Percentiles rank a stretch among this genome's conserved stretches.
These are phyloP conservation scores for Chamaetylas fuelleborni DNA, from an alignment of 2,113 vertebrate species.

Conservation along the genomic window DNA sequence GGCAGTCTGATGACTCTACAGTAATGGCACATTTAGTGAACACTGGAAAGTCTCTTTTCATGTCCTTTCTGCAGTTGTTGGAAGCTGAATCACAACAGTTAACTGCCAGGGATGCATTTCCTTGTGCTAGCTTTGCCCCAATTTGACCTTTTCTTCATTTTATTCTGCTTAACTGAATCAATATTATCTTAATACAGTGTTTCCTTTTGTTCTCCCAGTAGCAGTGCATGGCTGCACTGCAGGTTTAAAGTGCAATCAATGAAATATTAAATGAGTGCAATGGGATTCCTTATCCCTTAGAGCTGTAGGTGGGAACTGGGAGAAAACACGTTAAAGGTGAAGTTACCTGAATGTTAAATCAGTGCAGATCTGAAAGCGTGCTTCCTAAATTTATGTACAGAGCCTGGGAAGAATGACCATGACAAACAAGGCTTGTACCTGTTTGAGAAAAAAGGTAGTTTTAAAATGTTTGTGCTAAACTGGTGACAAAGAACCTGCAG, in stretches of 20 bases:
- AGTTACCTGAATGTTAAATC: not conserved
- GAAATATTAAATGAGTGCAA: slow-evolving; percentile 1
- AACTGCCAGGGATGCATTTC: not conserved
- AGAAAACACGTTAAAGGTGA: not conserved
- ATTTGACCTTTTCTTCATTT: not conserved
- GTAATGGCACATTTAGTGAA: slow-evolving; percentile 1
- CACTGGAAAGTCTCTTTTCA: not conserved
- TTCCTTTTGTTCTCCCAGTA: not conserved
- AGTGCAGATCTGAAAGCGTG: rapidly evolving
- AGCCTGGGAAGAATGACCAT: not conserved
- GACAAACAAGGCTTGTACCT: not conserved
- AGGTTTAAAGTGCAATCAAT: slow-evolving; percentile 4
- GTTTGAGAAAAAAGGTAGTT: not conserved
- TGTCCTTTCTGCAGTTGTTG: not conserved
- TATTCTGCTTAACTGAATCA: slow-evolving; percentile 18
- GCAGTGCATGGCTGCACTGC: not conserved
- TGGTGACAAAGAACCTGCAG: not conserved
- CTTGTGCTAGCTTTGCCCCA: not conserved
- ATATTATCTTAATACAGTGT: not conserved
- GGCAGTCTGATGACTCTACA: not conserved
- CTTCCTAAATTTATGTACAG: not conserved
- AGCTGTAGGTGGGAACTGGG: not conserved
- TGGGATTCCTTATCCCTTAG: not conserved
- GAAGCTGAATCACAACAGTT: not conserved
- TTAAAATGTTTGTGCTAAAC: not conserved